Evolutionary conservation across 2,888 invertebrate genomes (phyloP).

Genomic region (Nomada lathburiana): DNA sequence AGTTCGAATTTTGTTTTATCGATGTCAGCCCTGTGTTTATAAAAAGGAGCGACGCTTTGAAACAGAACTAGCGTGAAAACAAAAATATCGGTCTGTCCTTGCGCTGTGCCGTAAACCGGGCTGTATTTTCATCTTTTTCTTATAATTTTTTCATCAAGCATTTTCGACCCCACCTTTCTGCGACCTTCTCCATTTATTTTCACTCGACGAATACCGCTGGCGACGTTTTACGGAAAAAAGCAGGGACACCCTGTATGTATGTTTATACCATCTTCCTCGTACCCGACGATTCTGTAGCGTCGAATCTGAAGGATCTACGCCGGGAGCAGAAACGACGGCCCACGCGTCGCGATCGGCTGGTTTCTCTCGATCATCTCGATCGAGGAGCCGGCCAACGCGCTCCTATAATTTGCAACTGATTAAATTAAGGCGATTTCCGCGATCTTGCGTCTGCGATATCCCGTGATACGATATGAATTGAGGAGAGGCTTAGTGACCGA

Average conservation of each 20-base stretch:
- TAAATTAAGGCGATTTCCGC: conserved; percentile 45
- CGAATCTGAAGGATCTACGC: conserved; percentile 42
- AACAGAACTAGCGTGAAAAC: too few relatives aligned
- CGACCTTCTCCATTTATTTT: too few relatives aligned
- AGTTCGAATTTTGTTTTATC: too few relatives aligned
- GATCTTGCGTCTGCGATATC: conserved; percentile 5
- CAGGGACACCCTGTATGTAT: conserved; percentile 42
- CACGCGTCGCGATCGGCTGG: conserved; percentile 49
- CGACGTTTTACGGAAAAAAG: too few relatives aligned
- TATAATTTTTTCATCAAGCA: too few relatives aligned
- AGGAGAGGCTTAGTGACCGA: neutral
- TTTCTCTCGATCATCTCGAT: conserved; percentile 56
- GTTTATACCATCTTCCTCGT: conserved; percentile 33
- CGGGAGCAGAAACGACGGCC: conserved; percentile 51
- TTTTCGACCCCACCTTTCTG: too few relatives aligned
- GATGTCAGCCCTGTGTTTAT: too few relatives aligned
- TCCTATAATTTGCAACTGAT: conserved; percentile 47
- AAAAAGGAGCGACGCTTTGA: too few relatives aligned
- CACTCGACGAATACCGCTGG: too few relatives aligned
- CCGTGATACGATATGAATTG: neutral
- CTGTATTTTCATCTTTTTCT: too few relatives aligned
- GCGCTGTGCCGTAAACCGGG: too few relatives aligned
- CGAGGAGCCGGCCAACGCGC: conserved; percentile 24
- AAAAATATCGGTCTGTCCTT: too few relatives aligned
- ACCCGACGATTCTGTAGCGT: conserved; percentile 55